Evolutionary conservation across 2,888 invertebrate species (phyloP), one percentile per base, ranked within the genome.

Genomic region (Hemithea aestivaria): DNA sequence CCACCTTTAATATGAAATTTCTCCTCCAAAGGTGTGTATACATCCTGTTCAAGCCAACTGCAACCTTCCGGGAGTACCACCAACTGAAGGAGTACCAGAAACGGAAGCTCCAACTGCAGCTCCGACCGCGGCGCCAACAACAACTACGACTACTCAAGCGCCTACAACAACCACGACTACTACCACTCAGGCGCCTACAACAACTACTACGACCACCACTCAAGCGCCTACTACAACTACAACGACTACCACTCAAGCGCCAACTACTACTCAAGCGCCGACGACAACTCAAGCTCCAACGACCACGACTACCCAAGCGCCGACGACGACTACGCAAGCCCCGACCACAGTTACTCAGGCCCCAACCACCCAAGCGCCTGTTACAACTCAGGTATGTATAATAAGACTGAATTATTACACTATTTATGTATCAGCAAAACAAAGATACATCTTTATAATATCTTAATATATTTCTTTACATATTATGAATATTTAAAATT

Each of bases 1-100:
- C 5, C 5, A 16, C 5, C 5, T 4, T 22, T n/a, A 21, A 27
- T 22, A 6, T 27, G 21, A 7, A 12, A 20, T 26, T 35, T 9
- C 38, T 20, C 27, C 38, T 22, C 28, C 34, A 12, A 44, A 76
- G 76, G 72, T 72, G 1, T 77, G 77, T 41, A 44, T 65, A 0
- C 67, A 68, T 16, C 70, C 73, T 0, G 6, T 0, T 0, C 1
- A 10, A 11, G 59, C 73, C 0, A 60, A 64, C 35, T 77, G 77
- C 40, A 46, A 39, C 0, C 48, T 75, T 1, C 56, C 71, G 1
- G 60, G 64, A 7, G 45, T 43, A 6, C 48, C 54, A 1, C 43
- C 53, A 0, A 40, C 54, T 0, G 38, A 36, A 1, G 20, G 20
- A 0, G 35, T 9, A 20, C 2, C 27, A 4, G 16, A 32, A 20